A percentile compares a stretch with the other conserved stretches of the same genome.
These are phyloP conservation scores for Trichacis sp. DNA, from an alignment of 2,888 invertebrate genomes.

Conservation along the genomic window DNA sequence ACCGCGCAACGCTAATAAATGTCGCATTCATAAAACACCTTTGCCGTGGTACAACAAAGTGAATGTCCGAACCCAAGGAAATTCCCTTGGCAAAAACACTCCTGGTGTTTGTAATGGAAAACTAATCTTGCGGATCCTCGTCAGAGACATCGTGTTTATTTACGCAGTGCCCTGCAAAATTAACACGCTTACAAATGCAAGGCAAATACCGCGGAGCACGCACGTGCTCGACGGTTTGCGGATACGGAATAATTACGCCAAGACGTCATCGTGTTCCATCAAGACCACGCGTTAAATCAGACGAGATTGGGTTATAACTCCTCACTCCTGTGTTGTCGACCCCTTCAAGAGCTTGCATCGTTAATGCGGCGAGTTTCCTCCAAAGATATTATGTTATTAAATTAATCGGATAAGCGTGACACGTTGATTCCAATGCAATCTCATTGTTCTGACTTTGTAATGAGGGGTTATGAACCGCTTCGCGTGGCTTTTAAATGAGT, in stretches of 20 bases:
- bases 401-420: neutral
- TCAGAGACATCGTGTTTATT: slow-evolving; percentile 39
- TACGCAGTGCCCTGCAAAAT: slow-evolving; percentile 35
- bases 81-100: slow-evolving; percentile 18
- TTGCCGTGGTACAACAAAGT: neutral
- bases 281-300: slow-evolving; percentile 34
- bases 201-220: slow-evolving; percentile 40
- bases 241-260: slow-evolving; percentile 41
- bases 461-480: too few relatives aligned
- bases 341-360: neutral
- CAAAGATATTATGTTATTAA: neutral
- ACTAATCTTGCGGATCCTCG: slow-evolving; percentile 42
- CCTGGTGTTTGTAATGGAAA: slow-evolving; percentile 40
- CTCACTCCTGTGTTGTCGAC: slow-evolving; percentile 14
- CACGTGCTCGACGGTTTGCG: slow-evolving; percentile 36
- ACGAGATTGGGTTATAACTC: slow-evolving; percentile 30
- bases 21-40: neutral
- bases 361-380: neutral
- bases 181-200: slow-evolving; percentile 42
- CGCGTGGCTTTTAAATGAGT: too few relatives aligned
- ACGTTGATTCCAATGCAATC: too few relatives aligned
- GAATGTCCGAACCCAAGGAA: neutral
- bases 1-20: neutral
- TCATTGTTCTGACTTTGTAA: too few relatives aligned
- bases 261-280: slow-evolving; percentile 37